Percentiles rank a stretch among this genome's conserved stretches.
Conservation (phyloP, 2,888 invertebrate genomes). For the Carterocephalus palaemon region DNA sequence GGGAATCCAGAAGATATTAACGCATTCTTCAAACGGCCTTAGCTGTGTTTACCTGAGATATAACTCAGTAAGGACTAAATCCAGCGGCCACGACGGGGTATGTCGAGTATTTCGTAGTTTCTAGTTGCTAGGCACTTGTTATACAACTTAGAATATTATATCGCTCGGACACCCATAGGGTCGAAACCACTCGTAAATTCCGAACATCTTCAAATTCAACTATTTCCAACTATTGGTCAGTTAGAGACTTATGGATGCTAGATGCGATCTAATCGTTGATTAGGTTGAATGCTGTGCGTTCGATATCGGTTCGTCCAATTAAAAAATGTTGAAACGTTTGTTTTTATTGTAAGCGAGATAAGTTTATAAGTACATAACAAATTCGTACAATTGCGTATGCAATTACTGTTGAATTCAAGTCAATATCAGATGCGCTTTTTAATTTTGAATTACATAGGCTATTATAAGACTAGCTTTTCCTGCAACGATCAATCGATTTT, state of each 20-base stretch:
- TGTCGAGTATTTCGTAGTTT: constrained; percentile 53
- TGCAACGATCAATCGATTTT: too few species aligned
- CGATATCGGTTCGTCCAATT: background rate
- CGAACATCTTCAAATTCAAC: constrained; percentile 75
- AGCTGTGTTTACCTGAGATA: constrained; percentile 11
- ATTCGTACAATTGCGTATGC: too few species aligned
- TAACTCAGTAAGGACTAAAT: constrained; percentile 18
- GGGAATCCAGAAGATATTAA: constrained; percentile 8
- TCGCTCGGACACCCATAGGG: constrained; percentile 65
- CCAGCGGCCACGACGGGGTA: constrained; percentile 35
- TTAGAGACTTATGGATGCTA: constrained; percentile 41
- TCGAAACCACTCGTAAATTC: constrained; percentile 72
- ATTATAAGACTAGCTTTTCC: too few species aligned
- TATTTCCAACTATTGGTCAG: constrained; percentile 73
- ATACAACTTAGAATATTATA: constrained; percentile 61
- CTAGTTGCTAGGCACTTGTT: constrained; percentile 61
- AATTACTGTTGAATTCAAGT: too few species aligned
- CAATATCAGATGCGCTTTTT: too few species aligned
- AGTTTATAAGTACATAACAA: too few species aligned
- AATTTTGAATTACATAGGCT: too few species aligned
- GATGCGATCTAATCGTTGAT: too few species aligned
- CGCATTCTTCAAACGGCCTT: constrained; percentile 5
- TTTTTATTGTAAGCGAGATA: too few species aligned
- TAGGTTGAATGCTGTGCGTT: too few species aligned
- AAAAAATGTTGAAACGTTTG: too few species aligned